These are phyloP conservation scores for Cheilosia scutellata DNA, from an alignment of 2,888 invertebrate species.

Conservation along the genomic window DNA sequence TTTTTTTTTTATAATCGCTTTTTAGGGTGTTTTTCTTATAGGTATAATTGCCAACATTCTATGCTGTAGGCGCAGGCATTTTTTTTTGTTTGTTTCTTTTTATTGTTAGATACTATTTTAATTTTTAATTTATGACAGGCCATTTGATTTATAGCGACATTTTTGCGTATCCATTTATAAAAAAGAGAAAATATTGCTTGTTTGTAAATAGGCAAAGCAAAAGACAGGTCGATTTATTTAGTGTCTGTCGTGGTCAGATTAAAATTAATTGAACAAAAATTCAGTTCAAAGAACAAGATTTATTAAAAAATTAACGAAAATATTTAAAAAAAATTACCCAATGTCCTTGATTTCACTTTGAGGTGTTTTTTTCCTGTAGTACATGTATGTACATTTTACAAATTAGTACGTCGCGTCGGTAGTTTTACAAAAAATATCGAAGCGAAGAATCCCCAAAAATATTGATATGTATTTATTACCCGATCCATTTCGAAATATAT, in stretches of 20 bases:
- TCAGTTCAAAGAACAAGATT: neutral
- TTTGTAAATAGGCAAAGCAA: neutral
- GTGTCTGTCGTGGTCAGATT: neutral
- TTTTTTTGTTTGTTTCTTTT: neutral
- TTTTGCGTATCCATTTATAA: constrained; percentile 6
- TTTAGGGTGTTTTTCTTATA: constrained; percentile 26
- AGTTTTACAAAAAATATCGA: no score
- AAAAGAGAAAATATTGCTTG: neutral
- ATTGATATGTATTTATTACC: no score
- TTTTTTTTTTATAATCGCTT: constrained; percentile 37
- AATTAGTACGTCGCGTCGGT: no score
- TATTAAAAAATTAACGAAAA: neutral
- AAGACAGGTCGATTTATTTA: constrained; percentile 4
- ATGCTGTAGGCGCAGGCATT: constrained; percentile 22
- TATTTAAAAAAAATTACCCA: no score
- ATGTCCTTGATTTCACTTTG: no score
- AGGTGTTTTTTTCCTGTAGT: no score
- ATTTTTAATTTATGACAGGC: constrained; percentile 24
- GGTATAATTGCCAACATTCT: constrained; percentile 10
- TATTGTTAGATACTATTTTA: constrained; percentile 7
- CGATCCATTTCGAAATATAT: no score
- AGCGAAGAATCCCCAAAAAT: no score
- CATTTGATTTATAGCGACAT: constrained; percentile 24
- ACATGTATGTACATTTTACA: no score
- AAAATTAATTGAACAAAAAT: neutral